A percentile compares a stretch with the other conserved stretches of the same genome.
Conservation (phyloP, 2,113 vertebrate species). For the Cepphus grylle region DNA sequence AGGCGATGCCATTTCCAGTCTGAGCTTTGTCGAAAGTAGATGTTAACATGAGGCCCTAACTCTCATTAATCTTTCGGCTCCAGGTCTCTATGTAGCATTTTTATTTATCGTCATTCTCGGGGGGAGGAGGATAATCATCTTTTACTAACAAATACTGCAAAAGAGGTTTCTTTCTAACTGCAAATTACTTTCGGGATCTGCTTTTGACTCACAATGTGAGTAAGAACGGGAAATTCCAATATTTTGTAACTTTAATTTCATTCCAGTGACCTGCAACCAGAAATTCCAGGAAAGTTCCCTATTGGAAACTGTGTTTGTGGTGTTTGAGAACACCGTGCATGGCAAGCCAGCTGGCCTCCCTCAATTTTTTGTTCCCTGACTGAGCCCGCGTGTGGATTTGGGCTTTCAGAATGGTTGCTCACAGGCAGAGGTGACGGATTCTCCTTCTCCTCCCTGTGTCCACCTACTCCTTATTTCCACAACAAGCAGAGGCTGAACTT, state of each 20-base stretch:
- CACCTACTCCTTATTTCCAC: background rate
- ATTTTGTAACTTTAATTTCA: constrained; percentile 8
- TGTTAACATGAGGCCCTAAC: background rate
- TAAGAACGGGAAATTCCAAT: background rate
- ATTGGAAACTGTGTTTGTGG: background rate
- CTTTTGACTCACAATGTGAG: constrained; percentile 1
- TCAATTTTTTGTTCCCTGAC: background rate
- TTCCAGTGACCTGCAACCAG: background rate
- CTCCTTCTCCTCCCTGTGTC: background rate
- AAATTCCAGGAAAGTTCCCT: background rate
- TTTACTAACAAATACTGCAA: background rate
- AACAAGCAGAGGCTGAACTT: background rate
- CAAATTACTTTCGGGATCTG: background rate
- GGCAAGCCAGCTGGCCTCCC: background rate
- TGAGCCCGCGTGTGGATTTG: accelerated
- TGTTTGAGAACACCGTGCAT: background rate
- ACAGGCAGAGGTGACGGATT: background rate
- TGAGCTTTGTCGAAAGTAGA: background rate
- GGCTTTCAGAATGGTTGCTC: background rate
- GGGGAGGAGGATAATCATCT: background rate
- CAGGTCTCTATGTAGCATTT: background rate
- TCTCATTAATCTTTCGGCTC: background rate
- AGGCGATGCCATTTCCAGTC: background rate
- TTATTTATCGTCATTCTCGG: background rate
- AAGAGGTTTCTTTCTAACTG: background rate